phyloP scores from a whole-genome alignment of 37 sponge, comb jelly and placozoan genomes.

The Petrosia ficiformis region DNA sequence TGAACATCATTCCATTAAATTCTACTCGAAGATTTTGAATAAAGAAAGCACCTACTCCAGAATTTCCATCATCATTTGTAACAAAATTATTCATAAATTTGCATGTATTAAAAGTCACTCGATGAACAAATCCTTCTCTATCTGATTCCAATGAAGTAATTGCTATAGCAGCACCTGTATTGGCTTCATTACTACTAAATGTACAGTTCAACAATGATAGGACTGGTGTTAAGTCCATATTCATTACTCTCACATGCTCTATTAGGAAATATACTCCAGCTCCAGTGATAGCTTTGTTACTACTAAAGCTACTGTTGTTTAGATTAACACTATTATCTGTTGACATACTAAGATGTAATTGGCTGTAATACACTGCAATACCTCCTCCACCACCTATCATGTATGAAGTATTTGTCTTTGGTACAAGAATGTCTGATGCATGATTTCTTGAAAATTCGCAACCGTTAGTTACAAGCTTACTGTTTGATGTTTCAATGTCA shows the following conservation, averaged over 20 bases:
- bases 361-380: not conserved
- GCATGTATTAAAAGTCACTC: too few species aligned
- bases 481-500: too few species aligned
- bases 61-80: not conserved
- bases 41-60: not conserved
- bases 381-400: conserved; percentile 6
- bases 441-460: too few species aligned
- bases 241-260: not conserved
- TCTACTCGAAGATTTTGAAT: not conserved
- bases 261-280: not conserved
- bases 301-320: not conserved
- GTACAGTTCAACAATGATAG: not conserved
- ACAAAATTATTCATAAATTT: too few species aligned
- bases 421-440: too few species aligned
- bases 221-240: not conserved
- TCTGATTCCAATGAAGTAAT: too few species aligned
- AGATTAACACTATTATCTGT: not conserved
- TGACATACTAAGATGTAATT: not conserved
- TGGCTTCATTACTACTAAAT: not conserved
- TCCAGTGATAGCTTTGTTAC: not conserved
- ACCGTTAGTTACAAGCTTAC: too few species aligned
- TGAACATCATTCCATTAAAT: not conserved
- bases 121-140: too few species aligned
- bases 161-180: not conserved
- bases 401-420: too few species aligned